These are phyloP conservation scores for Chironomus tepperi DNA, from an alignment of 1,140 invertebrate genomes.

Conservation along the genomic window DNA sequence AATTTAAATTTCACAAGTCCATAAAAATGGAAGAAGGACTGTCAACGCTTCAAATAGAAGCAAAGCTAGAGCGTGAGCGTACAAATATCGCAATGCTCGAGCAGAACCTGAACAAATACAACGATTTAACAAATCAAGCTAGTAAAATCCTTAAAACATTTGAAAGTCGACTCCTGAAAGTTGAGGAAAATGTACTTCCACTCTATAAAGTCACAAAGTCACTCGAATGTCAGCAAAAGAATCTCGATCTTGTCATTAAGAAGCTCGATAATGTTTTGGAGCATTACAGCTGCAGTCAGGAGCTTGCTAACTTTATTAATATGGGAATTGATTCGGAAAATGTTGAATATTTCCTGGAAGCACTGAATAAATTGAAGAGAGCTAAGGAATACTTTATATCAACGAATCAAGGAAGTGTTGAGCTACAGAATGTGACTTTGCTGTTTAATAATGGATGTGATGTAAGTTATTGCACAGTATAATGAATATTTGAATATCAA, in stretches of 20 bases:
- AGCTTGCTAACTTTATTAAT: slow-evolving; percentile 38
- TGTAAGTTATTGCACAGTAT: background rate
- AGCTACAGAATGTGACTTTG: slow-evolving; percentile 82
- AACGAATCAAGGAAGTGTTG: slow-evolving; percentile 87
- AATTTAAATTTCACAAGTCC: background rate
- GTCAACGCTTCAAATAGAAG: slow-evolving; percentile 16
- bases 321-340: slow-evolving; percentile 38
- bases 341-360: slow-evolving; percentile 55
- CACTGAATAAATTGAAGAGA: slow-evolving; percentile 75
- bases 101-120: background rate
- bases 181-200: slow-evolving; percentile 18
- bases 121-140: background rate
- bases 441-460: slow-evolving; percentile 45
- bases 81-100: slow-evolving; percentile 1
- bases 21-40: background rate
- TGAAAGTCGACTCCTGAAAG: background rate
- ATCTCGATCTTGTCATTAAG: slow-evolving; percentile 36
- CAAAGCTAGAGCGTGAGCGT: background rate
- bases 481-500: background rate
- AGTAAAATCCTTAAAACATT: background rate
- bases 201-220: slow-evolving; percentile 11
- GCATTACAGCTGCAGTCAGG: slow-evolving; percentile 38
- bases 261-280: slow-evolving; percentile 38
- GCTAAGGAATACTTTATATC: slow-evolving; percentile 88
- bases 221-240: slow-evolving; percentile 27